Conservation (phyloP, 1,140 invertebrate species). For the Bombus picipes region DNA sequence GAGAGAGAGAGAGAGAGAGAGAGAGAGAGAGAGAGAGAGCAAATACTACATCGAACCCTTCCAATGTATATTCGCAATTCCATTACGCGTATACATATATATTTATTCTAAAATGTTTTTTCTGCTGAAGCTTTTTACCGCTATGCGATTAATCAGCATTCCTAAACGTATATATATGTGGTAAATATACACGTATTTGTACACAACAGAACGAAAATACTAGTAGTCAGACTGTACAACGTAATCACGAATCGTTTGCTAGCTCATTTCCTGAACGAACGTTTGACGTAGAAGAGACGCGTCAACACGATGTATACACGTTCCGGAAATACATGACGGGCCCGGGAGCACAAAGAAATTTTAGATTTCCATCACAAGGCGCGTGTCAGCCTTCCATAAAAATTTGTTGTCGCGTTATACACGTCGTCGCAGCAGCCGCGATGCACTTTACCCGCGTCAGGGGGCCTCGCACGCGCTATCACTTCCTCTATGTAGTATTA, state of each 20-base stretch:
- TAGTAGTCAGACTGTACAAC: neutral
- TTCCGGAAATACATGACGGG: conserved; percentile 30
- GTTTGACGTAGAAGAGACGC: conserved; percentile 9
- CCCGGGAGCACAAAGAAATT: conserved; percentile 31
- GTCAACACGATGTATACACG: conserved; percentile 2
- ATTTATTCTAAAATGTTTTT: neutral
- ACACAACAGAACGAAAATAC: neutral
- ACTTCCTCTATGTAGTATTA: neutral
- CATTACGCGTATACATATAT: neutral
- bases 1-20: too few relatives aligned
- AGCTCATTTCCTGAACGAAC: neutral
- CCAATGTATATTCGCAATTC: too few relatives aligned
- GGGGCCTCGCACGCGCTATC: neutral
- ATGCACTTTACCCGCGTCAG: conserved; percentile 24
- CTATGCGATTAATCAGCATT: neutral
- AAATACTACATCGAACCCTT: conserved; percentile 3
- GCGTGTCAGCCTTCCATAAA: conserved; percentile 18
- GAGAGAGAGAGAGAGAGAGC: neutral
- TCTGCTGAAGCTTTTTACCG: neutral
- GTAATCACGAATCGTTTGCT: neutral
- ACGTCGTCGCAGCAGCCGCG: neutral
- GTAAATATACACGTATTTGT: neutral
- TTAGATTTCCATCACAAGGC: conserved; percentile 47
- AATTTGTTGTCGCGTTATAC: conserved; percentile 11
- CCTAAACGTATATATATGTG: neutral